Evolutionary conservation across 2,797 vertebrate species (phyloP).

Genomic region (Crenuchus spilurus): DNA sequence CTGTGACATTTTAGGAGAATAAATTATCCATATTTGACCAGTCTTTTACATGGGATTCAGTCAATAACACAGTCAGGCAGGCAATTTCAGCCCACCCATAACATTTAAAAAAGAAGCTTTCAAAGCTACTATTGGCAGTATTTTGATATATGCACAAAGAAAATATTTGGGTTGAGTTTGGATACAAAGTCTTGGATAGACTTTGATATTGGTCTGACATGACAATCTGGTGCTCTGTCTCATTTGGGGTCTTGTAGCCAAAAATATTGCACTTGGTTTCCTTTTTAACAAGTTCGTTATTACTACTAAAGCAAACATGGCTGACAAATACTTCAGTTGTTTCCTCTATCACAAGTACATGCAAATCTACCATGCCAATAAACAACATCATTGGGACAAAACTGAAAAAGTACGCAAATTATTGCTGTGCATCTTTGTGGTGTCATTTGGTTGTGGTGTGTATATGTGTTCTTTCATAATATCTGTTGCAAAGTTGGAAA

Average conservation of each 20-base stretch:
- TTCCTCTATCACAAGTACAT: background rate
- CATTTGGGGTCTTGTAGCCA: background rate
- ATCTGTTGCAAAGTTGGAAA: background rate
- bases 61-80: constrained; percentile 16
- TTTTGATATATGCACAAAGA: background rate
- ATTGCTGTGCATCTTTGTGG: constrained; percentile 10
- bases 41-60: constrained; percentile 16
- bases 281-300: background rate
- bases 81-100: background rate
- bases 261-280: background rate
- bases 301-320: background rate
- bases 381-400: background rate
- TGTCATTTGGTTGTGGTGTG: background rate
- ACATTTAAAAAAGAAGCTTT: background rate
- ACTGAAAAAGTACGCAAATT: background rate
- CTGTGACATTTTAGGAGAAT: constrained; percentile 19
- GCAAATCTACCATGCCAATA: constrained; percentile 5
- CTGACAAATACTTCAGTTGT: background rate
- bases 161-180: background rate
- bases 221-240: background rate
- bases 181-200: background rate
- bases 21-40: constrained; percentile 21
- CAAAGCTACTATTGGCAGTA: background rate
- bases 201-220: background rate
- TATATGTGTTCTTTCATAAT: background rate